Evolutionary conservation across 2,888 invertebrate genomes (phyloP).

Genomic region (Nomada lathburiana): DNA sequence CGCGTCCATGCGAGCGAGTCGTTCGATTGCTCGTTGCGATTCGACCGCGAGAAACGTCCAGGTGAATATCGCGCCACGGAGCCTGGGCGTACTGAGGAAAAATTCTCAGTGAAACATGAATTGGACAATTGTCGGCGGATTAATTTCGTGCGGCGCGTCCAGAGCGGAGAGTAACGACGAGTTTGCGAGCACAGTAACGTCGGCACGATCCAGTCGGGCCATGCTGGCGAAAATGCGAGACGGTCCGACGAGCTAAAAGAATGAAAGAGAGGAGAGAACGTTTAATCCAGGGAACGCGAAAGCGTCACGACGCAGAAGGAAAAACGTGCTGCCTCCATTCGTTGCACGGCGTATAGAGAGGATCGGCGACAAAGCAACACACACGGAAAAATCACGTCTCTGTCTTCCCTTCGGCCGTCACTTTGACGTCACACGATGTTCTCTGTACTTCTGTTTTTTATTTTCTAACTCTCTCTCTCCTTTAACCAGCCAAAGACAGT

Average conservation of each 20-base stretch:
- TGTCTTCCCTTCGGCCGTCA: constrained; percentile 51
- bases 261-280: constrained; percentile 1
- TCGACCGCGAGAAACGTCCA: constrained; percentile 16
- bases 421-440: constrained; percentile 47
- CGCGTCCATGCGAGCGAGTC: constrained; percentile 1
- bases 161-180: neutral
- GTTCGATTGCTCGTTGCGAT: constrained; percentile 5
- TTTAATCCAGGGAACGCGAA: constrained; percentile 26
- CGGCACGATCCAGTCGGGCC: neutral
- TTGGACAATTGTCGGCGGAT: neutral
- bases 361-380: constrained; percentile 77
- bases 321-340: constrained; percentile 38
- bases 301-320: constrained; percentile 17
- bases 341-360: constrained; percentile 36
- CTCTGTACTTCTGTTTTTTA: constrained; percentile 23
- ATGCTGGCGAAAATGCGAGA: neutral
- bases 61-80: constrained; percentile 19
- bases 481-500: constrained; percentile 26
- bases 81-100: neutral
- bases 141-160: neutral
- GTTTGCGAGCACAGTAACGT: neutral
- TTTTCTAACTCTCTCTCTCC: constrained; percentile 17
- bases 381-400: constrained; percentile 72
- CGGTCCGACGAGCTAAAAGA: neutral
- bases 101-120: neutral